Base-by-base conservation (phyloP, 2,113 vertebrate species). In the Onychorhynchus coronatus region DNA sequence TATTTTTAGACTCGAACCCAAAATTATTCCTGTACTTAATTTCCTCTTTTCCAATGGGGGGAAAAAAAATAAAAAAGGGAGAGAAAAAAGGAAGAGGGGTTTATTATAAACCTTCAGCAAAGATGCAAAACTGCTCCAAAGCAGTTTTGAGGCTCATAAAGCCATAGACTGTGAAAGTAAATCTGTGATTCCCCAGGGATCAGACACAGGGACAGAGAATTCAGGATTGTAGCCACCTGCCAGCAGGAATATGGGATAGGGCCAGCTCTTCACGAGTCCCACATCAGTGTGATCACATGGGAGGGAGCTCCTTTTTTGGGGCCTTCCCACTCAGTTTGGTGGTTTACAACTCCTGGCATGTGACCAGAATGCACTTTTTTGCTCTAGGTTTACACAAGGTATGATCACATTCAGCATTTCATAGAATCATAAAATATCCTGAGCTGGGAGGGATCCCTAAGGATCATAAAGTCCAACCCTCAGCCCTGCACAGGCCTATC, bases 391-490 rank as follows among this genome's bases (percentile, higher is more conserved):
- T 42, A 27, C 37, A 22, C 2, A 0, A 37, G 28, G 24, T 22
- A 7, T 7, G 39, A 56, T 16, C 71, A n/a, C 55, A 22, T 14
- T 18, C 5, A 16, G 25, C 42, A 33, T 49, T 63, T 27, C 17
- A 18, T 1, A 8, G 67, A 24, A 52, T 39, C 12, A 13, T 2
- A 9, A 56, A 11, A 10, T 3, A 0, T n/a, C 19, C 56, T 47
- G 39, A 55, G 56, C 23, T 30, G 85, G 47, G 8, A 3, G 30
- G 33, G n/a, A 71, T 8, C 24, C 55, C 1, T 39, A 10, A 4
- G 41, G 55, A 14, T 19, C 2, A n/a, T 4, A 14, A 18, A 37
- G 5, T 1, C 23, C 52, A 11, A 1, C 8, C 1, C 30, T 61
- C 8, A 12, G 0, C 25, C 58, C 49, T 55, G 49, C 59, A 1